Evolutionary conservation across 2,797 vertebrate genomes (phyloP).

Genomic region (Callimico goeldii): DNA sequence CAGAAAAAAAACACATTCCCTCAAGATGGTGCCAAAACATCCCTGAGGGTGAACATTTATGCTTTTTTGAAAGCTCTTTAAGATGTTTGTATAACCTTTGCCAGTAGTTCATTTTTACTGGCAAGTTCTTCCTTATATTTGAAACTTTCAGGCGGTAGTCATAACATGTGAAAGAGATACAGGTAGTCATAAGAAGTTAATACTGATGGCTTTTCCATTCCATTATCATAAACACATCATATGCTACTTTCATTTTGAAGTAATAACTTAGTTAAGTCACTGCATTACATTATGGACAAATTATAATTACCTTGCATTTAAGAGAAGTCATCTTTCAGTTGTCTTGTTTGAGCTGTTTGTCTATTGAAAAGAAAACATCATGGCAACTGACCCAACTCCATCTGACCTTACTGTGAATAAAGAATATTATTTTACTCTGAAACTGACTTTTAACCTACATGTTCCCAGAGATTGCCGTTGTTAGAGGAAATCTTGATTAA

Average conservation of each 20-base stretch:
- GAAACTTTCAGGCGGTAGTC: neutral
- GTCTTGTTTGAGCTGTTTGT: slow-evolving; percentile 37
- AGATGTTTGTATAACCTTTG: slow-evolving; percentile 9
- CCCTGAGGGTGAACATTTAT: neutral
- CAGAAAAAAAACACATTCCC: too few relatives aligned
- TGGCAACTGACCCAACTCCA: slow-evolving; percentile 33
- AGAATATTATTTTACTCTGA: slow-evolving; percentile 62
- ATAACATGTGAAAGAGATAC: neutral
- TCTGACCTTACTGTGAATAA: slow-evolving; percentile 56
- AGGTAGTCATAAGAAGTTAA: neutral
- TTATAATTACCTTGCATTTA: slow-evolving; percentile 21
- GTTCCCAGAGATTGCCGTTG: slow-evolving; percentile 49
- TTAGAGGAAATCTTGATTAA: slow-evolving; percentile 56
- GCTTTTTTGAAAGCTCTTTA: neutral
- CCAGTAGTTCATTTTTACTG: slow-evolving; percentile 1
- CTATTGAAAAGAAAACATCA: slow-evolving; percentile 48
- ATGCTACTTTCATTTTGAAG: neutral
- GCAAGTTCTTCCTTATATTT: neutral
- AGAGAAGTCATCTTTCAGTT: slow-evolving; percentile 47
- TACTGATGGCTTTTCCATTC: neutral
- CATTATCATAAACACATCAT: neutral
- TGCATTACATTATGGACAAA: slow-evolving; percentile 7
- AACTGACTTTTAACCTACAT: slow-evolving; percentile 57
- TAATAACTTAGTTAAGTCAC: neutral
- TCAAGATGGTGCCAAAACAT: neutral